A percentile compares a stretch with the other conserved stretches of the same genome.
Evolutionary conservation across 2,797 vertebrate species (phyloP).

Genomic region (Picus viridis): DNA sequence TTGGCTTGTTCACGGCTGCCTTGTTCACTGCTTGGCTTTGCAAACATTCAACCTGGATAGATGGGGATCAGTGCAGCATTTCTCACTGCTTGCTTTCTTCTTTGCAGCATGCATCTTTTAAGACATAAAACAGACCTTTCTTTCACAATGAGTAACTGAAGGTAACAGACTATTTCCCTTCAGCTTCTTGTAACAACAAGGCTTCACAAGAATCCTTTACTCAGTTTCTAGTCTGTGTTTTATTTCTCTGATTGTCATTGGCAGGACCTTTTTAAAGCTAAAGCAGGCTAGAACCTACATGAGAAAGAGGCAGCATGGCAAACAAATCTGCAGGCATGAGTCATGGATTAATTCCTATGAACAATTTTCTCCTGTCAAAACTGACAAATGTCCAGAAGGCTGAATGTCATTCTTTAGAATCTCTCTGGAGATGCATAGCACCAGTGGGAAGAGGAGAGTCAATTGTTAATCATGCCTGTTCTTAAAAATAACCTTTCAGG

Average conservation of each 20-base stretch:
- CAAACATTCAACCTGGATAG: neutral
- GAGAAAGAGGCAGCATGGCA: neutral
- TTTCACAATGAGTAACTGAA: neutral
- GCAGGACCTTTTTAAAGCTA: neutral
- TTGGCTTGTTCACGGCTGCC: neutral
- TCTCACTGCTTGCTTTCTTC: neutral
- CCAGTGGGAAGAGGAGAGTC: neutral
- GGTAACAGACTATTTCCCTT: neutral
- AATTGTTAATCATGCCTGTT: neutral
- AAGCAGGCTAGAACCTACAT: neutral
- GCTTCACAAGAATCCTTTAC: neutral
- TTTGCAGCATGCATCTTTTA: neutral
- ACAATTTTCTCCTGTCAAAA: neutral
- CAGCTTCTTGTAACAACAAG: neutral
- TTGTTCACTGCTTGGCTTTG: neutral
- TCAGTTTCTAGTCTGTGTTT: neutral
- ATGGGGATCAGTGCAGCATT: neutral
- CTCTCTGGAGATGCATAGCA: neutral
- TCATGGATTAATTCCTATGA: slow-evolving; percentile 3
- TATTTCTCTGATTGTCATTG: slow-evolving; percentile 4
- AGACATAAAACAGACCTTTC: neutral
- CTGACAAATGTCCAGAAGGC: neutral
- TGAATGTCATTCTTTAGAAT: neutral
- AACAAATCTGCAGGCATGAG: neutral
- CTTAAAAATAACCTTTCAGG: neutral